A percentile compares a stretch with the other conserved stretches of the same genome.
phyloP scores from a whole-genome alignment of 2,113 vertebrate genomes.

The Oryctolagus cuniculus region mOryCun1.1 NC_091433.1:5445501-5446000 shows the following conservation, averaged over 20 bases:
- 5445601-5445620: no score
- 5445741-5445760: background rate
- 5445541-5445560: background rate
- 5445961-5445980: background rate
- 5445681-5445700: background rate
- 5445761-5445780: background rate
- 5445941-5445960: background rate
- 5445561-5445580: background rate
- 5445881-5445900: background rate
- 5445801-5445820: background rate
- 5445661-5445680: background rate
- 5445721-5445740: background rate
- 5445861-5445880: background rate
- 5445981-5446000: background rate
- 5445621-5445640: background rate
- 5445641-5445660: background rate
- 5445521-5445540: background rate
- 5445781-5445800: no score
- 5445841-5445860: background rate
- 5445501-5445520: background rate
- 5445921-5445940: background rate
- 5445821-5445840: background rate
- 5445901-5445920: background rate
- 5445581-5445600: background rate
- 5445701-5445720: background rate